Evolutionary conservation across 2,797 vertebrate genomes (phyloP).

Genomic region (Sebastes kiyomatsui): DNA sequence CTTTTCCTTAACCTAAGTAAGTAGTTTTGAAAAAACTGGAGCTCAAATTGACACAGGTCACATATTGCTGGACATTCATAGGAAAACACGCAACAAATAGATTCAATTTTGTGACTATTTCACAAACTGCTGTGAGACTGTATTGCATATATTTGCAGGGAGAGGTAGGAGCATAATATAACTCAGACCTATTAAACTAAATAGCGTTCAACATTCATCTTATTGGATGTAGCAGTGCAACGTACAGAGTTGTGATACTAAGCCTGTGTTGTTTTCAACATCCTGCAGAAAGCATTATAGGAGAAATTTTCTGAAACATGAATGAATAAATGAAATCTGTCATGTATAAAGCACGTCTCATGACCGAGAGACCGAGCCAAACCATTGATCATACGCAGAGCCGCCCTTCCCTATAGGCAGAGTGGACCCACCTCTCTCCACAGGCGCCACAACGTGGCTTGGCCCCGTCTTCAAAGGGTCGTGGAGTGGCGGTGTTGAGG

Average conservation of each 20-base stretch:
- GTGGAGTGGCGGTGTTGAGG: not conserved
- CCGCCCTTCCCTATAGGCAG: conserved; percentile 14
- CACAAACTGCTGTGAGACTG: too few species aligned
- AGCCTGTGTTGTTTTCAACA: conserved; percentile 2
- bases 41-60: too few species aligned
- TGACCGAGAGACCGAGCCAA: conserved; percentile 41
- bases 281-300: not conserved
- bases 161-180: conserved; percentile 4
- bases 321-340: conserved; percentile 30
- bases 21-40: too few species aligned
- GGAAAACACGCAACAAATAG: too few species aligned
- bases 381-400: conserved; percentile 46
- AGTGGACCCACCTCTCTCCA: conserved; percentile 23
- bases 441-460: conserved; percentile 29
- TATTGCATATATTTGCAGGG: conserved; percentile 5
- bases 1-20: too few species aligned
- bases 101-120: too few species aligned
- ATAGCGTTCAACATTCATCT: not conserved
- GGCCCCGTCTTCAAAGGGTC: conserved; percentile 49
- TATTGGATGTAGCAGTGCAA: not conserved
- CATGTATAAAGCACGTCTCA: conserved; percentile 39
- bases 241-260: not conserved
- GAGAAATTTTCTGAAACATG: conserved; percentile 24
- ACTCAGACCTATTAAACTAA: not conserved
- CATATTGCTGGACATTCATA: too few species aligned